phyloP scores from a whole-genome alignment of 1,140 invertebrate genomes.

The Trichonephila inaurata region DNA sequence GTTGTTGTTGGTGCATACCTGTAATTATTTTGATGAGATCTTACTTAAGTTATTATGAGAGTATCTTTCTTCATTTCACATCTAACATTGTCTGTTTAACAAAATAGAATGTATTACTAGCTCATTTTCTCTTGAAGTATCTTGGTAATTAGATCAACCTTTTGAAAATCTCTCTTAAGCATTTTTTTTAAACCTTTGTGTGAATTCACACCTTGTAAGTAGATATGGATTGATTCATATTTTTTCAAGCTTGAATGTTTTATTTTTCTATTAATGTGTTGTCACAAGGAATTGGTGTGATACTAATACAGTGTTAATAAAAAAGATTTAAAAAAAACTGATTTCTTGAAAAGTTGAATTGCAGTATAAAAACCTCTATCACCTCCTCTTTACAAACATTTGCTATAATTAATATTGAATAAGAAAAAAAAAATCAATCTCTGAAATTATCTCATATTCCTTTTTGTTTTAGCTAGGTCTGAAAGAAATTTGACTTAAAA shows the following conservation, averaged over 20 bases:
- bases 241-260: background rate
- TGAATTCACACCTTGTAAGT: background rate
- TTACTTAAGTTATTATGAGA: background rate
- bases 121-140: background rate
- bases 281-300: no score
- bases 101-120: background rate
- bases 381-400: no score
- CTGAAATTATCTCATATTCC: no score
- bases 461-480: no score
- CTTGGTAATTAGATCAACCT: background rate
- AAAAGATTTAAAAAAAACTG: no score
- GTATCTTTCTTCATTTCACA: background rate
- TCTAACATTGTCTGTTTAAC: background rate
- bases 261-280: background rate
- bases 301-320: no score
- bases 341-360: no score
- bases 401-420: no score
- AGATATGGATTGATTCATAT: conserved; percentile 11
- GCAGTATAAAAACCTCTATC: no score
- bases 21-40: conserved; percentile 25
- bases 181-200: background rate
- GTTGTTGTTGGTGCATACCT: conserved; percentile 68
- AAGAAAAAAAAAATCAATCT: no score
- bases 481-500: no score
- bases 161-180: background rate